phyloP scores from a whole-genome alignment of 1,140 invertebrate species.

The Drepana arcuata region DNA sequence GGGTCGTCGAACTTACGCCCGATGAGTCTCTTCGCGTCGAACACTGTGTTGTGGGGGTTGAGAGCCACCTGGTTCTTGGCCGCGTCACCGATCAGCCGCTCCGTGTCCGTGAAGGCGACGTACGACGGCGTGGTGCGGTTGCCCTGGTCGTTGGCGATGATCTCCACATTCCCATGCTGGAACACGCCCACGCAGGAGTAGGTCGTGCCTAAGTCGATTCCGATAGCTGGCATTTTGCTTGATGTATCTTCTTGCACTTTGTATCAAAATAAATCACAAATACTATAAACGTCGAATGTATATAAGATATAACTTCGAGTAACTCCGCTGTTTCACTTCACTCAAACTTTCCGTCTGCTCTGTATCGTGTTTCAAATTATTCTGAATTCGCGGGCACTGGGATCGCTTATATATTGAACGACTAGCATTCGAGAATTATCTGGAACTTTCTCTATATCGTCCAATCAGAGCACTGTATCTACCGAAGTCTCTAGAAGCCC shows the following conservation, averaged over 20 bases:
- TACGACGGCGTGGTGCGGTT: constrained; percentile 94
- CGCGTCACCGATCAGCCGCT: constrained; percentile 82
- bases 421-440: constrained; percentile 35
- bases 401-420: constrained; percentile 35
- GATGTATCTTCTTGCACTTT: constrained; percentile 1
- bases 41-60: constrained; percentile 69
- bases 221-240: constrained; percentile 76
- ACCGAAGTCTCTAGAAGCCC: constrained; percentile 12
- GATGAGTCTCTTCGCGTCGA: constrained; percentile 75
- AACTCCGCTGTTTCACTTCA: constrained; percentile 26
- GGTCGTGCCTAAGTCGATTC: constrained; percentile 87
- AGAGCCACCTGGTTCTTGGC: constrained; percentile 80
- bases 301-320: constrained; percentile 1
- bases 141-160: constrained; percentile 95
- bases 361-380: constrained; percentile 46
- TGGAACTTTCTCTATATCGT: constrained; percentile 12
- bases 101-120: constrained; percentile 89
- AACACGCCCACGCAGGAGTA: constrained; percentile 91
- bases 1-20: constrained; percentile 78
- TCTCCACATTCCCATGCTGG: constrained; percentile 95
- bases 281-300: constrained; percentile 5
- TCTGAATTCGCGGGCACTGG: constrained; percentile 34
- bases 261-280: constrained; percentile 8
- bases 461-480: constrained; percentile 10
- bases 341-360: constrained; percentile 33